A percentile compares a stretch with the other conserved stretches of the same genome.
phyloP scores from a whole-genome alignment of 1,140 invertebrate species.

The Psix sp. region DNA sequence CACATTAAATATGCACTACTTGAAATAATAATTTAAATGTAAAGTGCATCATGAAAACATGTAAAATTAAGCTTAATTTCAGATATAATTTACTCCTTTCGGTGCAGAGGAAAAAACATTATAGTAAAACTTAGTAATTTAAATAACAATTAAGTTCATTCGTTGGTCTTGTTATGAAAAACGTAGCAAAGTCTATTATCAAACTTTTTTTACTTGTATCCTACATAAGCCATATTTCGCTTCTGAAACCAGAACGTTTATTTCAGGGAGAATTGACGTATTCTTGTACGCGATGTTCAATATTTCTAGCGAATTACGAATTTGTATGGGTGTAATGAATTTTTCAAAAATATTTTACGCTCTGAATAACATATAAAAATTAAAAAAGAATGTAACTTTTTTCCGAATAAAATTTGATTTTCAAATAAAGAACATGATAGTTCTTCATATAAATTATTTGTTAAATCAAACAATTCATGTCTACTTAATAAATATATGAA shows the following conservation, averaged over 20 bases:
- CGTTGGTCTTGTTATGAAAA: constrained; percentile 19
- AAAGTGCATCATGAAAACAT: background rate
- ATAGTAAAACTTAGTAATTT: constrained; percentile 15
- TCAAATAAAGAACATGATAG: no score
- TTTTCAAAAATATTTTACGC: no score
- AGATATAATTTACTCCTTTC: no score
- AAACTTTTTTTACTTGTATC: constrained; percentile 23
- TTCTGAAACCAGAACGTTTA: constrained; percentile 28
- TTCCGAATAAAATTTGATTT: no score
- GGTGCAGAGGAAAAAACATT: no score
- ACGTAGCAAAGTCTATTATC: constrained; percentile 14
- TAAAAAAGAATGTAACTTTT: no score
- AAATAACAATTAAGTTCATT: constrained; percentile 26
- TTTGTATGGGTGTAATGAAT: no score
- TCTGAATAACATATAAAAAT: no score
- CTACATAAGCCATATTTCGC: constrained; percentile 22
- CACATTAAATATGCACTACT: background rate
- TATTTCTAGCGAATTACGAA: background rate
- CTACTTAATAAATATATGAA: no score
- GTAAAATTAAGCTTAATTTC: no score
- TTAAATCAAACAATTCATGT: no score
- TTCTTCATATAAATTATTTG: no score
- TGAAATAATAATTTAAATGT: constrained; percentile 2
- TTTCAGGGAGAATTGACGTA: constrained; percentile 22
- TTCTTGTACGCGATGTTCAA: constrained; percentile 6